Evolutionary conservation across 2,888 invertebrate genomes (phyloP), one percentile per base, ranked within the genome.

Genomic region (Zaprionus bogoriensis): DNA sequence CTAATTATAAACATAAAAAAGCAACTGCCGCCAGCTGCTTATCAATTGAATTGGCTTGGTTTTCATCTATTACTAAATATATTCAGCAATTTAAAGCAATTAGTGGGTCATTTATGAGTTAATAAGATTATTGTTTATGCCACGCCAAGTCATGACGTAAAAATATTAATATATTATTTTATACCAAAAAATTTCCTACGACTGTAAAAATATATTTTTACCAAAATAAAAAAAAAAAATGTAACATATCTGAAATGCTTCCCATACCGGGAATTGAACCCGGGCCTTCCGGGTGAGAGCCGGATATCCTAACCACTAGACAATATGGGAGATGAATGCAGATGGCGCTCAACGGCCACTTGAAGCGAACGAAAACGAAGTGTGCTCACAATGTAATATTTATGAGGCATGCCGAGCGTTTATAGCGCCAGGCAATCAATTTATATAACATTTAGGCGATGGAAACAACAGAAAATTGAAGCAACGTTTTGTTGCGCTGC

Each of bases 181-280:
- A n/a, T n/a, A n/a, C n/a, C n/a, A 9, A 36, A 32, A 32, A 9
- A 9, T 7, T 5, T 14, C 2, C 3, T 14, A 14, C n/a, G n/a
- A n/a, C n/a, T n/a, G n/a, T 14, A 32, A 6, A 9, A 9, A 1
- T 20, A 20, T 41, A 5, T 19, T 4, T 28, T 19, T 47, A 39
- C 22, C 14, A 12, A 20, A 14, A 44, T 36, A 51, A 48, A 7
- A 32, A 42, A 47, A 14, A 6, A 20, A 36, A 3, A 2, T 1
- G 2, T 4, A 17, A 10, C 14, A 9, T 12, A 20, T 27, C 7
- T 1, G 32, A 12, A 2, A 20, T 19, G 2, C 14, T 89, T 95
- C 95, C 95, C 95, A 95, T 95, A 95, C 95, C 95, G 95, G 95
- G 94, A 95, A 95, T 95, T 94, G 95, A 95, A 95, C 95, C 94